Base-by-base conservation (phyloP, 2,888 invertebrate species). In the Drosophila hamatofila region DNA sequence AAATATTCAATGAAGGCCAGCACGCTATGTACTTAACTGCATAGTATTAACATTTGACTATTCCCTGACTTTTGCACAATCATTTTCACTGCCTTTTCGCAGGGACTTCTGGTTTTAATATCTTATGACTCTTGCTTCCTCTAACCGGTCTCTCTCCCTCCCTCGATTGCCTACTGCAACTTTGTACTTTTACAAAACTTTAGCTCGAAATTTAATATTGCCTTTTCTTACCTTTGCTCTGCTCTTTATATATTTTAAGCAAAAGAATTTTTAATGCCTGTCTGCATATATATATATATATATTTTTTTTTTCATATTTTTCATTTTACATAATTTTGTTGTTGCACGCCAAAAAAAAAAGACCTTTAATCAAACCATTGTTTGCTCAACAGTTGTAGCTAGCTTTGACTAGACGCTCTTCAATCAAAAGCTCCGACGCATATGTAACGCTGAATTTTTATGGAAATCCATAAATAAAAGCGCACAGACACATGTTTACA, bases 381-480 rank as follows among this genome's bases (percentile, higher is more conserved):
- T 48, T 49, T 61, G 66, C 44, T 39, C 39, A 55, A 63, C 44
- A 67, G n/a, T 56, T 51, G 54, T 58, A 57, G 72, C 52, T 71
- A 12, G 60, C 61, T 59, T 52, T 58, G 42, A 33, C 67, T 71
- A 74, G 79, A 78, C 81, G 71, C 68, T 75, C 89, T 72, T 89
- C 87, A 84, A 89, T 87, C 87, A 89, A 79, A 74, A 72, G 78
- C 82, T 74, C 72, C 72, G 77, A 75, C 81, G 79, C 87, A 88
- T 81, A 83, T 83, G 87, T 77, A 79, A 70, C 84, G 72, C 61
- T 42, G 87, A 74, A 89, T 81, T 84, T 81, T 84, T 84, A 87
- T 84, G 84, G 88, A 89, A 83, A 84, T 81, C 89, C 87, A 84
- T 84, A 84, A 89, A 84, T 89, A 87, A 89, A 77, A 72, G 84